phyloP scores from a whole-genome alignment of 2,113 vertebrate species.

The Salvelinus fontinalis region DNA sequence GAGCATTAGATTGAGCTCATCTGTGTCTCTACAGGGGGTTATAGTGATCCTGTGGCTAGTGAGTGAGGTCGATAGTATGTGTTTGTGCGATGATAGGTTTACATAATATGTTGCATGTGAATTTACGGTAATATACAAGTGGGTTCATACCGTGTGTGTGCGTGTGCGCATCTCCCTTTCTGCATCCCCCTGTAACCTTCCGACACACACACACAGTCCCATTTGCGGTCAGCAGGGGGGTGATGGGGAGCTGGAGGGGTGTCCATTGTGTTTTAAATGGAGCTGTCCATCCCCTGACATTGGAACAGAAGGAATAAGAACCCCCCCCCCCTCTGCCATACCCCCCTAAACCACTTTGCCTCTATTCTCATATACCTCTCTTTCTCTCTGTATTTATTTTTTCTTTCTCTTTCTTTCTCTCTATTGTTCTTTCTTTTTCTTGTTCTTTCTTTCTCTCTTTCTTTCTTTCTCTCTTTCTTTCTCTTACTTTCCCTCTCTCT shows the following conservation, averaged over 20 bases:
- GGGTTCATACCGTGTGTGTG: background rate
- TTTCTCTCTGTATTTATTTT: background rate
- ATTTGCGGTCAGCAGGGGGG: constrained; percentile 21
- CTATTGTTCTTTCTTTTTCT: background rate
- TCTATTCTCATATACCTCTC: background rate
- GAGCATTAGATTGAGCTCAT: constrained; percentile 1
- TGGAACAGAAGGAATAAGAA: constrained; percentile 26
- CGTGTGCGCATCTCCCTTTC: background rate
- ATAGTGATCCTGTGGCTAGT: background rate
- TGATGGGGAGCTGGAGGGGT: constrained; percentile 32
- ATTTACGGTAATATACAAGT: background rate
- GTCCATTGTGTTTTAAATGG: constrained; percentile 62
- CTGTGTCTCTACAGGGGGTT: constrained; percentile 11
- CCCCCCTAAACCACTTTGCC: background rate
- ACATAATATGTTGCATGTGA: background rate
- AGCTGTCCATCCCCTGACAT: constrained; percentile 34
- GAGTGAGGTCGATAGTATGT: background rate
- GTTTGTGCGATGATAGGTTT: background rate
- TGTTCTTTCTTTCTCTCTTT: too few relatives aligned
- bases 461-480: too few relatives aligned
- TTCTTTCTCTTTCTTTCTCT: too few relatives aligned
- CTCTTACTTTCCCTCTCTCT: rapidly evolving
- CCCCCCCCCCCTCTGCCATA: constrained; percentile 3
- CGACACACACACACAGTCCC: constrained; percentile 10
- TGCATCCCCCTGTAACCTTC: background rate